Evolutionary conservation across 2,888 invertebrate genomes (phyloP).

Genomic region (Chironomus riparius): DNA sequence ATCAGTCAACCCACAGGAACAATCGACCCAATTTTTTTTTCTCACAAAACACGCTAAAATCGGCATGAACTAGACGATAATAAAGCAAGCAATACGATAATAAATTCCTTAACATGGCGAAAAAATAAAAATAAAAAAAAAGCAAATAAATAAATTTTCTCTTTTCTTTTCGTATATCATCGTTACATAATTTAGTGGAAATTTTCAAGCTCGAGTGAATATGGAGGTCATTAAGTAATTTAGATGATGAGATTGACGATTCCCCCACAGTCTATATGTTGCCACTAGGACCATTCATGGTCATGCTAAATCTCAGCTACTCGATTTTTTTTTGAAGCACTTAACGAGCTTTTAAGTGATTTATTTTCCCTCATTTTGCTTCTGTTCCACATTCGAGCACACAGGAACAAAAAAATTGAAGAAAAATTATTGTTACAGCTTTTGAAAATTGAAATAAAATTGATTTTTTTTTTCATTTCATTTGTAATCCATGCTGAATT

Average conservation of each 20-base stretch:
- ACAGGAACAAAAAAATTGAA: background rate
- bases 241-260: background rate
- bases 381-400: background rate
- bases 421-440: background rate
- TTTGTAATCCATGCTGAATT: too few species aligned
- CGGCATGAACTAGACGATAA: too few species aligned
- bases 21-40: too few species aligned
- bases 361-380: background rate
- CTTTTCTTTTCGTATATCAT: constrained; percentile 9
- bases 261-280: background rate
- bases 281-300: background rate
- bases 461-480: too few species aligned
- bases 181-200: constrained; percentile 14
- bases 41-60: too few species aligned
- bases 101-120: background rate
- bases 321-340: background rate
- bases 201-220: background rate
- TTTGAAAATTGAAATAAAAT: too few species aligned
- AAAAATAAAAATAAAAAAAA: constrained; percentile 4
- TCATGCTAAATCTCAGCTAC: constrained; percentile 6
- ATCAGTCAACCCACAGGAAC: too few species aligned
- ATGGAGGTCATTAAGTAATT: background rate
- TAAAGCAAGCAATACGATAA: background rate
- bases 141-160: background rate
- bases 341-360: background rate